Evolutionary conservation across 2,888 invertebrate species (phyloP).

Genomic region (Tetranychus truncatus): DNA sequence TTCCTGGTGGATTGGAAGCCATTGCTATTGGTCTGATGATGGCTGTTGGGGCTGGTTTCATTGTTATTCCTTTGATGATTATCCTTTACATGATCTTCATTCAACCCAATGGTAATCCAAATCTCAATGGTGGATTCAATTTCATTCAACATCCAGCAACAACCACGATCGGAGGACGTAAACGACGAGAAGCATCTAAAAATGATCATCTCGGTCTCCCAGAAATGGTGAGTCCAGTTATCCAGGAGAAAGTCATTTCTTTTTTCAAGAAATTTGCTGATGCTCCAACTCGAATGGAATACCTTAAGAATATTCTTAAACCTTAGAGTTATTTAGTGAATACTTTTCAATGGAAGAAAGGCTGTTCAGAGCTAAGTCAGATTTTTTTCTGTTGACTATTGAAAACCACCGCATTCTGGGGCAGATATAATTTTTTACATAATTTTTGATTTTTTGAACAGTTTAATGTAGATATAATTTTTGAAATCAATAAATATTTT

Average conservation of each 20-base stretch:
- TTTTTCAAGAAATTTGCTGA: neutral
- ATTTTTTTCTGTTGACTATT: no score
- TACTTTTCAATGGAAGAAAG: no score
- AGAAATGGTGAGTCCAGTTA: neutral
- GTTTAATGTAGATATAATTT: no score
- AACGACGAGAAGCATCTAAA: neutral
- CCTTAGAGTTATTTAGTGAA: neutral
- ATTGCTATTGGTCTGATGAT: neutral
- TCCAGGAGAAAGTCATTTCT: neutral
- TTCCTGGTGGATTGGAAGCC: neutral
- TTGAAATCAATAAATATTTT: no score
- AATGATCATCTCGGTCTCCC: neutral
- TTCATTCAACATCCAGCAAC: neutral
- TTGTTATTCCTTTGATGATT: neutral
- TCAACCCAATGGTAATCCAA: neutral
- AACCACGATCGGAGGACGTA: neutral
- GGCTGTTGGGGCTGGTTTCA: neutral
- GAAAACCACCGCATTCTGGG: no score
- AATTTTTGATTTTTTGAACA: no score
- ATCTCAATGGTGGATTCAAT: neutral
- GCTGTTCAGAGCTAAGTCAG: no score
- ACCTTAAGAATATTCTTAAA: neutral
- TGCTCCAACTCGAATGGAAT: neutral
- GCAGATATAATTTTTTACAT: no score
- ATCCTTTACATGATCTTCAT: neutral